Percentiles rank a stretch among this genome's conserved stretches.
Evolutionary conservation across 2,888 invertebrate species (phyloP).

Genomic region (Troides helena): DNA sequence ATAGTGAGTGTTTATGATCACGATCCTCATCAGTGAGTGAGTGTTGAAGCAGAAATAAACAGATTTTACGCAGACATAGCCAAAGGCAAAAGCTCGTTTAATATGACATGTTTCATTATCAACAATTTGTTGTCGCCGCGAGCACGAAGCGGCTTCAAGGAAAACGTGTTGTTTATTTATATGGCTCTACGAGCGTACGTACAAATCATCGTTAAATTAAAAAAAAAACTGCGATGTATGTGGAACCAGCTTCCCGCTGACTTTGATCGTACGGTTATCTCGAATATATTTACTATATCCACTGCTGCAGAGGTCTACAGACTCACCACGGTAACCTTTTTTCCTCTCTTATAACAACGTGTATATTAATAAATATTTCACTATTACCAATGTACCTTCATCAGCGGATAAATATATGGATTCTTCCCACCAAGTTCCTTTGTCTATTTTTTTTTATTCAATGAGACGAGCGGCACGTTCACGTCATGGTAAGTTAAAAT

Average conservation of each 20-base stretch:
- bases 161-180: conserved; percentile 1
- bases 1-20: no score
- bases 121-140: not conserved
- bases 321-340: not conserved
- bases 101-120: not conserved
- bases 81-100: not conserved
- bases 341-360: no score
- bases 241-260: not conserved
- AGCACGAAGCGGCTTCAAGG: not conserved
- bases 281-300: not conserved
- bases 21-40: no score
- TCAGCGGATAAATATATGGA: no score
- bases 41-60: no score
- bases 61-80: not conserved
- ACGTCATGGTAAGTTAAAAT: no score
- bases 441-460: no score
- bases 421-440: no score
- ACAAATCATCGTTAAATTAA: not conserved
- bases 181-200: not conserved
- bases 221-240: not conserved
- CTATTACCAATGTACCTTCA: no score
- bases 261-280: not conserved
- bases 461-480: no score
- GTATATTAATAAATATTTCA: no score
- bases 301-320: not conserved